Conservation (phyloP, 64 coral and sea anemone genomes). For the Actinia equina region DNA sequence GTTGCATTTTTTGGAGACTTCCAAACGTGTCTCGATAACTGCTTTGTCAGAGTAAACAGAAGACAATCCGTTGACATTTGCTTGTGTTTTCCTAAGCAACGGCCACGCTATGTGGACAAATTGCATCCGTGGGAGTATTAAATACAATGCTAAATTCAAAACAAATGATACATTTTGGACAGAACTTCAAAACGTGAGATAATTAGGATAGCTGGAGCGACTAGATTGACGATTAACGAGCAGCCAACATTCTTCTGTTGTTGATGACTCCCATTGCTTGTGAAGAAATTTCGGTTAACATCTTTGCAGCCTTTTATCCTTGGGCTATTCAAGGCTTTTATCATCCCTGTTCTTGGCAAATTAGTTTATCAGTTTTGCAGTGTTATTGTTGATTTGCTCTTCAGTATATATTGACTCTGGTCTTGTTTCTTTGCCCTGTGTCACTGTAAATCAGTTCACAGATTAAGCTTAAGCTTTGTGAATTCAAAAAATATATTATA, state of each 20-base stretch:
- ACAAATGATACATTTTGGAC: not conserved
- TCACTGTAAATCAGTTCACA: not conserved
- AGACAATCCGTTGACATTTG: conserved; percentile 2
- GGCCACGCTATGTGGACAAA: not conserved
- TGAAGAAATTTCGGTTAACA: not conserved
- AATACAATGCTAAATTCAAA: not conserved
- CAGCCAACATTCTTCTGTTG: conserved; percentile 4
- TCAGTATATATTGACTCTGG: not conserved
- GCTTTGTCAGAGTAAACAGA: not conserved
- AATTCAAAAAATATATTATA: not conserved
- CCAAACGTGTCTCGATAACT: conserved; percentile 8
- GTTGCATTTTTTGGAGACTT: not conserved
- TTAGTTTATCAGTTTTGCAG: not conserved
- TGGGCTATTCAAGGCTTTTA: not conserved
- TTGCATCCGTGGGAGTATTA: not conserved
- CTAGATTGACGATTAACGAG: not conserved
- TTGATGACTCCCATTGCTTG: not conserved
- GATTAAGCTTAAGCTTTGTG: not conserved
- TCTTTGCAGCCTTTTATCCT: not conserved
- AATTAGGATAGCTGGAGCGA: not conserved
- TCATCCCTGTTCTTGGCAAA: not conserved
- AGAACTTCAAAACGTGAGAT: not conserved
- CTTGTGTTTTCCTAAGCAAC: conserved; percentile 11
- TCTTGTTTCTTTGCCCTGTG: not conserved
- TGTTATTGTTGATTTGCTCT: not conserved